These are phyloP conservation scores for Gryllus bimaculatus DNA, from an alignment of 1,140 invertebrate genomes.

Conservation along the genomic window DNA sequence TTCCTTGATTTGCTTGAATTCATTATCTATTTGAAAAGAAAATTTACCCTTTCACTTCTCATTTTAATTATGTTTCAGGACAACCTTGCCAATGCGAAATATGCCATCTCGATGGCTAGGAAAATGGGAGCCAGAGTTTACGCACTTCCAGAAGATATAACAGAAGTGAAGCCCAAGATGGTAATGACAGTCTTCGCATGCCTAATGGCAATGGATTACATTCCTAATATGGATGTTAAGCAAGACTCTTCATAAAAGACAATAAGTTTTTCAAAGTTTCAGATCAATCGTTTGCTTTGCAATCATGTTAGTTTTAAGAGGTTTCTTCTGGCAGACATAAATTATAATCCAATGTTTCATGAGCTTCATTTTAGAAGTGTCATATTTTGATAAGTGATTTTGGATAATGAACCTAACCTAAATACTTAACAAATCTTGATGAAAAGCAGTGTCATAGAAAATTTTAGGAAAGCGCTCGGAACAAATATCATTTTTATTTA, in stretches of 20 bases:
- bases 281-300: background rate
- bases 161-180: conserved; percentile 97
- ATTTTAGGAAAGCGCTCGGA: no score
- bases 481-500: background rate
- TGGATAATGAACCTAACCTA: background rate
- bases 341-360: background rate
- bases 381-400: background rate
- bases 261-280: background rate
- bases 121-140: conserved; percentile 96
- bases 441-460: no score
- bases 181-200: conserved; percentile 99
- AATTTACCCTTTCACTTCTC: background rate
- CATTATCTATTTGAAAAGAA: background rate
- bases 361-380: background rate
- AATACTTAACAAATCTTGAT: background rate
- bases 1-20: no score
- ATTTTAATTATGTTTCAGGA: conserved; percentile 53
- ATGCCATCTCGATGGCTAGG: conserved; percentile 94
- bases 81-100: conserved; percentile 92
- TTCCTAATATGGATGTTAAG: conserved; percentile 67
- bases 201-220: conserved; percentile 92
- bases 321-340: background rate
- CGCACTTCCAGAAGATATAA: conserved; percentile 97
- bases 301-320: background rate
- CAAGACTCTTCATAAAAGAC: background rate